Base-by-base conservation (phyloP, 2,797 vertebrate species). In the Paguma larvata region DNA sequence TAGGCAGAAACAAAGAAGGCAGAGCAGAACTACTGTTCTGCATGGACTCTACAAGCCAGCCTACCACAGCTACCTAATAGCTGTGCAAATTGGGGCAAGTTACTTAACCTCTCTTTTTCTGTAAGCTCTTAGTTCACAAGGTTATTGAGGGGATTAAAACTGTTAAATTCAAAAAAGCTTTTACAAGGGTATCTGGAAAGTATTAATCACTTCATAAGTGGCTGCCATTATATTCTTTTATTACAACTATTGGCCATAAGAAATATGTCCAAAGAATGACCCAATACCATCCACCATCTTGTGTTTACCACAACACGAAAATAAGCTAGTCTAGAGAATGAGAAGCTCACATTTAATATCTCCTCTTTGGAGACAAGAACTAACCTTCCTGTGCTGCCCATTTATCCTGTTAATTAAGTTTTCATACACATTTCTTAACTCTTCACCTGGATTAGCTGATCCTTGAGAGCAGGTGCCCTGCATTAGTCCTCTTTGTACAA, bases 381-480 rank as follows among this genome's bases (percentile, higher is more conserved):
- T 93, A 25, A 65, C 65, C 44, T 85, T 72, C 21, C 14, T 13
- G 51, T 32, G 34, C 41, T 62, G 15, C 38, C 34, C 94, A 44
- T 56, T 78, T 80, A 65, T 82, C 18, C 15, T 87, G 10, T 65
- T 93, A 68, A 93, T 80, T 89, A 80, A 86, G 72, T 72, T 84
- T 89, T 90, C 92, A 93, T 86, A 48, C 34, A 65, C 15, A 13
- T 72, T 78, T 75, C 91, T 95, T 92, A 68, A 91, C n/a, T 77
- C 82, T 79, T 89, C 89, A 94, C 46, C 65, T 96, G 93, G 70
- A 68, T 91, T 83, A 34, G 11, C 44, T 94, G 91, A 89, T 59
- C 85, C 80, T 91, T 84, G 70, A 92, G 34, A 85, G 89, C 83
- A 96, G 80, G 72, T 41, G 34, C 19, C 78, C 11, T 78, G 56